A percentile compares a stretch with the other conserved stretches of the same genome.
Evolutionary conservation across 2,888 invertebrate genomes (phyloP).

Genomic region (Deilephila porcellus): DNA sequence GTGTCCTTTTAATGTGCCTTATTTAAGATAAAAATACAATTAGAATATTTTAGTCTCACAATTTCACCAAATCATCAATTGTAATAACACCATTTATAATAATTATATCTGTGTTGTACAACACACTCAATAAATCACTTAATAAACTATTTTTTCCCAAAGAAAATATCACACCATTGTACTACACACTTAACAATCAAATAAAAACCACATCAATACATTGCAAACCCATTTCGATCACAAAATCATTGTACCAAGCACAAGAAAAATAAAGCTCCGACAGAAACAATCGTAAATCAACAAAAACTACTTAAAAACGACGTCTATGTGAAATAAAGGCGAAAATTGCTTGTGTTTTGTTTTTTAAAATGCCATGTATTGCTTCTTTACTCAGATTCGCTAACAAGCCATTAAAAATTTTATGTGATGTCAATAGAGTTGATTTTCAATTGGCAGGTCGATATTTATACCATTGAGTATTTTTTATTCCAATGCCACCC

Average conservation of each 20-base stretch:
- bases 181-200: no score
- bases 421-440: not conserved
- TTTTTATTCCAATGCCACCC: slow-evolving; percentile 40
- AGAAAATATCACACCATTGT: no score
- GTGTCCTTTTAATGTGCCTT: no score
- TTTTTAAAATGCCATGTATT: slow-evolving; percentile 9
- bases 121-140: no score
- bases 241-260: not conserved
- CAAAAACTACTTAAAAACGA: slow-evolving; percentile 19
- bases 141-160: no score
- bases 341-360: slow-evolving; percentile 12
- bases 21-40: no score
- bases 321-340: slow-evolving; percentile 21
- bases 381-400: not conserved
- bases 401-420: not conserved
- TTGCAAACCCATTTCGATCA: not conserved
- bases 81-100: no score
- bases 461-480: slow-evolving; percentile 33
- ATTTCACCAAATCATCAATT: no score
- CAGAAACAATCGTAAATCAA: slow-evolving; percentile 19
- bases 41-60: no score
- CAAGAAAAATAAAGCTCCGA: not conserved
- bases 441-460: not conserved
- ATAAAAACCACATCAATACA: no score
- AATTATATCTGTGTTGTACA: no score